Evolutionary conservation across 1,140 invertebrate species (phyloP).

Genomic region (Gonatopus flavifemur): DNA sequence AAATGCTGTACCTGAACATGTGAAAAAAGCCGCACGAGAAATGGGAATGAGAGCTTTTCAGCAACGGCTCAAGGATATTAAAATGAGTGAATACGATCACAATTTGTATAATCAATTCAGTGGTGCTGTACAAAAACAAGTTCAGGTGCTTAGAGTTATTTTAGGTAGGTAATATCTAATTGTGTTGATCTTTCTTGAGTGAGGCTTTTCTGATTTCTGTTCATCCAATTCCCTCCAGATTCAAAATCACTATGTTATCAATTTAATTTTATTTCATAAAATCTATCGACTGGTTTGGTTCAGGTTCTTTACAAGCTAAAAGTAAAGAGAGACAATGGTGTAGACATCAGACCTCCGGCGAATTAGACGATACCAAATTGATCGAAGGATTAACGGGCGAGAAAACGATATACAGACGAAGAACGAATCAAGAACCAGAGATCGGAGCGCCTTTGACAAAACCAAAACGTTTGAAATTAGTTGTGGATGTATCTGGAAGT

Average conservation of each 20-base stretch:
- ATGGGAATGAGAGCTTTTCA: conserved; percentile 91
- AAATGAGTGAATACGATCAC: conserved; percentile 94
- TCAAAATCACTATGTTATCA: no score
- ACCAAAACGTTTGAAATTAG: conserved; percentile 85
- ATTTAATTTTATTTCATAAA: no score
- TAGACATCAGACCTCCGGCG: conserved; percentile 89
- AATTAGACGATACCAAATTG: conserved; percentile 92
- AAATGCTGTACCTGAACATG: conserved; percentile 84
- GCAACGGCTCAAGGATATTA: conserved; percentile 86
- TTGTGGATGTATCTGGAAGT: conserved; percentile 92
- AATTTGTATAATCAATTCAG: conserved; percentile 83
- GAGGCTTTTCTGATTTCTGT: not conserved
- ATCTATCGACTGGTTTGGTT: no score
- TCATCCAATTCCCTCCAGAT: not conserved
- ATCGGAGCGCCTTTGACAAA: conserved; percentile 81
- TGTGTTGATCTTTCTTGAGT: not conserved
- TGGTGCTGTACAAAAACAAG: conserved; percentile 75
- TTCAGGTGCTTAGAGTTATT: conserved; percentile 68
- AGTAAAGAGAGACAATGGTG: conserved; percentile 93
- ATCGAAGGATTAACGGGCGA: conserved; percentile 94
- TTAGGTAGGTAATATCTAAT: conserved; percentile 50
- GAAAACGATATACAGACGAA: conserved; percentile 83
- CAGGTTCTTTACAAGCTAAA: conserved; percentile 81
- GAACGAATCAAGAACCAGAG: conserved; percentile 82
- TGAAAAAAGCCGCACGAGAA: conserved; percentile 85